Evolutionary conservation across 1,140 invertebrate species (phyloP).

Genomic region (Planococcus citri): DNA sequence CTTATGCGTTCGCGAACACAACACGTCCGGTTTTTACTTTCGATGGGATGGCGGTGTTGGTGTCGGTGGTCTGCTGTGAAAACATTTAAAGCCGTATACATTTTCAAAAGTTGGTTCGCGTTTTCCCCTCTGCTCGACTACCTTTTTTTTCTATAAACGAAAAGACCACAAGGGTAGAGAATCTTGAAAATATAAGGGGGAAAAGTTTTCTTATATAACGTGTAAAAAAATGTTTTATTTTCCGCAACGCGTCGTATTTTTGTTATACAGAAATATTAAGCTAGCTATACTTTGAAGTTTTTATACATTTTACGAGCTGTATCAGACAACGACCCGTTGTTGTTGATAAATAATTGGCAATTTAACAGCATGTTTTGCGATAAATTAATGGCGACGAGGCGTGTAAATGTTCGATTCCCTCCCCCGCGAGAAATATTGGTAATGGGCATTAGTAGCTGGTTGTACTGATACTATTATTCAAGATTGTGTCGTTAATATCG

Average conservation of each 20-base stretch:
- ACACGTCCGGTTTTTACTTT: conserved; percentile 6
- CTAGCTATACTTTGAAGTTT: conserved; percentile 1
- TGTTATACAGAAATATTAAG: not conserved
- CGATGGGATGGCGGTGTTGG: too few species aligned
- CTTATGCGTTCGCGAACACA: not conserved
- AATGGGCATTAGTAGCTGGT: too few species aligned
- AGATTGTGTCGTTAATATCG: too few species aligned
- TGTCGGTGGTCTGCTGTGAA: not conserved
- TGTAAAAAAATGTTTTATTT: conserved; percentile 2
- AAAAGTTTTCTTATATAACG: conserved; percentile 7
- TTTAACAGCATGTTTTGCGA: not conserved
- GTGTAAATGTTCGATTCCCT: too few species aligned
- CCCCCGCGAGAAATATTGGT: too few species aligned
- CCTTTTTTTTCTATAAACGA: not conserved
- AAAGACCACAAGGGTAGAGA: not conserved
- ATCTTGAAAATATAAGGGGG: too few species aligned
- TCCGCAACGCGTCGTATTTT: not conserved
- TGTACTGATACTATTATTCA: too few species aligned
- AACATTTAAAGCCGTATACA: not conserved
- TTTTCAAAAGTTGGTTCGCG: not conserved
- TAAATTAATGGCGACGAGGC: not conserved
- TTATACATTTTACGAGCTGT: not conserved
- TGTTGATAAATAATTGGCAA: not conserved
- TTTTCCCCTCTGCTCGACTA: not conserved
- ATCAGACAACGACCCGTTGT: not conserved